Evolutionary conservation across 2,797 vertebrate species (phyloP), one percentile per base, ranked within the genome.

Genomic region (Tenualosa ilisha): DNA sequence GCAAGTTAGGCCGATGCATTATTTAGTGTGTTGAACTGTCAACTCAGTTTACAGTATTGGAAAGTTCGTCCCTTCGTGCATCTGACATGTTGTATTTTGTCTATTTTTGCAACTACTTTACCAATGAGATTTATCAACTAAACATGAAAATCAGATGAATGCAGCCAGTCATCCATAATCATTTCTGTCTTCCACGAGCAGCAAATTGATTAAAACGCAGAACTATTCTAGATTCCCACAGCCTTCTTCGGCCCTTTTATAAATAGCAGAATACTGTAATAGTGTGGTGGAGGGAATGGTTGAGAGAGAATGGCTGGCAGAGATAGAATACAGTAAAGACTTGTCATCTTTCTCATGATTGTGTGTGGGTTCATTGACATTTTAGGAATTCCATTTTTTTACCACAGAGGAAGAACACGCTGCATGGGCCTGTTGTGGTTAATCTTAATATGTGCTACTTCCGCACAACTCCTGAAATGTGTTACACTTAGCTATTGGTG

Each of bases 291-390:
- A 17, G 26, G 13, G 31, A 79, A 79, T 79, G 40, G 17, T 20
- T 17, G 6, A 20, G 72, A 17, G 63, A 20, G 68, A 3, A 40
- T 72, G 12, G 31, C 37, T 11, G 13, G 68, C 2, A 13, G 13
- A 40, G 65, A 72, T 9, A 12, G 15, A 17, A 31, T 31, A 31
- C 3, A 26, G 68, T 75, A 43, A 75, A 79, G 72, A 5, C 40
- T 46, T 79, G 15, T 79, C 22, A 37, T 26, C 11, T 94, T 95
- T 94, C 50, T 12, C 92, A 87, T 92, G 94, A 94, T 95, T 95
- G 94, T 94, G 93, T 92, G 90, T 91, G 93, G 91, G 91, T 92
- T 93, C 92, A 89, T 87, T 94, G 93, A 93, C 88, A 93, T 94
- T 92, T 94, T 89, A 94, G 94, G 94, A 95, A 95, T 96, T 91